These are phyloP conservation scores for Diorhabda elongata DNA, from an alignment of 1,140 invertebrate species.

Conservation along the genomic window DNA sequence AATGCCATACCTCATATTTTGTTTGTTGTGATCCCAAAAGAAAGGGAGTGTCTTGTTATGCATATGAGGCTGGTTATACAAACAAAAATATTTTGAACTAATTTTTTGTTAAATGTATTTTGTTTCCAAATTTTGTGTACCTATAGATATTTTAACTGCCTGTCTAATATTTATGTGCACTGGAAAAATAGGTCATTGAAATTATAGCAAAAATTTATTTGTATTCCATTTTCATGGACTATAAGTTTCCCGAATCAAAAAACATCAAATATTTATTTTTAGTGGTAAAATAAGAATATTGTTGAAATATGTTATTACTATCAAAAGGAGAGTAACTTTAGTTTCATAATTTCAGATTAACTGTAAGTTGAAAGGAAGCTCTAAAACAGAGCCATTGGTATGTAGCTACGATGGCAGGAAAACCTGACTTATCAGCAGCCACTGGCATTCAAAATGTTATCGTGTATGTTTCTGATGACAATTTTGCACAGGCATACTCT, in stretches of 20 bases:
- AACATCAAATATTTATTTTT: neutral
- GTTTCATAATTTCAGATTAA: conserved; percentile 36
- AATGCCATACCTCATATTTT: conserved; percentile 9
- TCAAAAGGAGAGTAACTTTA: neutral
- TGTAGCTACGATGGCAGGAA: conserved; percentile 47
- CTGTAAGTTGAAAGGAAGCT: conserved; percentile 43
- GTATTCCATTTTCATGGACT: neutral
- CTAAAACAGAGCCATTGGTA: conserved; percentile 45
- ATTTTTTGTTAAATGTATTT: too few relatives aligned
- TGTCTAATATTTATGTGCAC: too few relatives aligned
- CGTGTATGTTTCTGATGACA: conserved; percentile 50
- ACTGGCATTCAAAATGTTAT: conserved; percentile 49
- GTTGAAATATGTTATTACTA: neutral
- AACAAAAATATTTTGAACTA: neutral
- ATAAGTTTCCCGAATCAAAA: neutral
- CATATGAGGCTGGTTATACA: neutral
- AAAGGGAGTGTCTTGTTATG: neutral
- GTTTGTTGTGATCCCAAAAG: conserved; percentile 5
- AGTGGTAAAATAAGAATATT: neutral
- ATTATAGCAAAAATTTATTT: too few relatives aligned
- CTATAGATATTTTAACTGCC: too few relatives aligned
- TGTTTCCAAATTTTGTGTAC: too few relatives aligned
- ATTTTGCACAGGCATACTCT: conserved; percentile 47
- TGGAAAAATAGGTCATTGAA: too few relatives aligned
- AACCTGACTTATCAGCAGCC: conserved; percentile 48